Evolutionary conservation across 2,113 vertebrate genomes (phyloP).

Genomic region (Megalops atlanticus): DNA sequence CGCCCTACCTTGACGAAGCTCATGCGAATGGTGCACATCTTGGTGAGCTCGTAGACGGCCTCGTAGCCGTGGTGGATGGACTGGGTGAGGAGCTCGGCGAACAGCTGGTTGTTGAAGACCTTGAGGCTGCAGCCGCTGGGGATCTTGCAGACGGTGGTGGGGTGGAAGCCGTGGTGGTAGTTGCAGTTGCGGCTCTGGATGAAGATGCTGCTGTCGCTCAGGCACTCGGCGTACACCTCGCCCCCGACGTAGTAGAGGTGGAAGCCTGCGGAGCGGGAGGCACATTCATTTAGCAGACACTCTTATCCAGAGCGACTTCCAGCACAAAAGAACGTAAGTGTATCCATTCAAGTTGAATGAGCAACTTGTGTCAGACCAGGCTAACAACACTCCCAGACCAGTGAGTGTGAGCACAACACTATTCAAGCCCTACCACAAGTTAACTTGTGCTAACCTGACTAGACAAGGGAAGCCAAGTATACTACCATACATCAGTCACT

Average conservation of each 20-base stretch:
- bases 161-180: conserved; percentile 90
- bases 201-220: conserved; percentile 83
- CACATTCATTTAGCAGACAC: background rate
- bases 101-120: conserved; percentile 85
- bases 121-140: conserved; percentile 94
- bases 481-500: too few relatives aligned
- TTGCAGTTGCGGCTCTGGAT: conserved; percentile 86
- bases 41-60: conserved; percentile 83
- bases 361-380: too few relatives aligned
- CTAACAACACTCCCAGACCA: too few relatives aligned
- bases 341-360: too few relatives aligned
- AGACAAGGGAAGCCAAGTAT: too few relatives aligned
- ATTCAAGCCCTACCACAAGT: too few relatives aligned
- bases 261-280: conserved; percentile 70
- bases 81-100: conserved; percentile 79
- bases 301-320: too few relatives aligned
- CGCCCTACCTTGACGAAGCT: conserved; percentile 93
- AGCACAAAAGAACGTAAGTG: too few relatives aligned
- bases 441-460: too few relatives aligned
- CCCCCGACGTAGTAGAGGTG: conserved; percentile 83
- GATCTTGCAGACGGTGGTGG: conserved; percentile 98
- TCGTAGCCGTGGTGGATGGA: conserved; percentile 84
- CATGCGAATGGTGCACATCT: conserved; percentile 97
- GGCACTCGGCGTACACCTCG: conserved; percentile 81
- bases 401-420: too few relatives aligned